Base-by-base conservation (phyloP, 37 sponge, comb jelly and placozoan species). In the Bolinopsis microptera region DNA sequence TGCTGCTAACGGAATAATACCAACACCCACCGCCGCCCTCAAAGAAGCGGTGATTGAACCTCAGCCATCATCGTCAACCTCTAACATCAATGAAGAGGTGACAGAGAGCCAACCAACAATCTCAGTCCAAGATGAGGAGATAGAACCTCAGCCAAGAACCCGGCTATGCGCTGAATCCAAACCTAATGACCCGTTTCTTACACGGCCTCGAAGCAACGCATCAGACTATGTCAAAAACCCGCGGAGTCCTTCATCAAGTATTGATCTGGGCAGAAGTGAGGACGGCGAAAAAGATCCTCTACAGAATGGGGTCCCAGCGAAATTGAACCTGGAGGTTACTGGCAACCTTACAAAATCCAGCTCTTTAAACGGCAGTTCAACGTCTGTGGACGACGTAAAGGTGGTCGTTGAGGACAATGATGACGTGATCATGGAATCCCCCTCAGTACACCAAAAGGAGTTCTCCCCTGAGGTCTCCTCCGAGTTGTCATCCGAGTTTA, bases 351-450 rank as follows among this genome's bases (percentile, higher is more conserved):
- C 74, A 1, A 27, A 32, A 36, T 16, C 37, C 35, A 3, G 26
- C 3, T 35, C 36, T 31, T 32, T 77, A 8, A 77, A 35, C 80
- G 37, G 22, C 34, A 77, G 80, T 77, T 33, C 36, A 16, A 27
- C 32, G 36, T 32, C 33, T 77, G 35, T 77, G 18, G 80, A 77
- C 37, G 80, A 77, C 21, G 74, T 30, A 28, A 36, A 77, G 36
- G 36, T 77, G 2, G 80, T 77, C 21, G 80, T 77, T 28, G 80
- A 77, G 36, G 80, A 77, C 37, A 77, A 77, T 34, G 80, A 77
- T 35, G 80, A 77, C 80, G 9, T 77, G 35, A 77, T 77, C 80
- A 77, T 32, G 36, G 80, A 32, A 36, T 77, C 80, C 5, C 80
- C 80, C 21, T 27, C 32, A 8, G 32, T 77, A 1, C 80, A 27